A percentile compares a stretch with the other conserved stretches of the same genome.
phyloP scores from a whole-genome alignment of 1,140 invertebrate genomes.

The Calliphora vicina region DNA sequence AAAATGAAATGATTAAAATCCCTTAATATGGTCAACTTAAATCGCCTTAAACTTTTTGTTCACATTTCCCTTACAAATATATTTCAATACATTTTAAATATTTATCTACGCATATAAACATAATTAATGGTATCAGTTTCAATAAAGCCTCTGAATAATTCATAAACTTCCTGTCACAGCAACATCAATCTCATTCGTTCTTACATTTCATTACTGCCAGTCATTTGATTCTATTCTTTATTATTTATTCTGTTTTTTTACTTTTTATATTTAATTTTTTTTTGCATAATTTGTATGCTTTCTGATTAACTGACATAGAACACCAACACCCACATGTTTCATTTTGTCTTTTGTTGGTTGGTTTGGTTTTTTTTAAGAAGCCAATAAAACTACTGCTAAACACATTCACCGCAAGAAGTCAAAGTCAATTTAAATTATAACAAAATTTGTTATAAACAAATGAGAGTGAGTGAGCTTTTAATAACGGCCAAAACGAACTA shows the following conservation, averaged over 20 bases:
- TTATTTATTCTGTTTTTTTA: background rate
- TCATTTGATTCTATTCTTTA: background rate
- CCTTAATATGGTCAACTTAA: too few species aligned
- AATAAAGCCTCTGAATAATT: background rate
- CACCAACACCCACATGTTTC: background rate
- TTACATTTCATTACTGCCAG: background rate
- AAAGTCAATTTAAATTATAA: slow-evolving; percentile 4
- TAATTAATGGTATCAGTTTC: background rate
- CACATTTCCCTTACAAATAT: too few species aligned
- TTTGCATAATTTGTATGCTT: background rate
- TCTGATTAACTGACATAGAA: background rate
- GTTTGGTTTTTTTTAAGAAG: background rate
- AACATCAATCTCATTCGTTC: background rate
- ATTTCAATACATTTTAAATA: too few species aligned
- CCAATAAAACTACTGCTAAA: background rate
- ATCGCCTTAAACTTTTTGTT: too few species aligned
- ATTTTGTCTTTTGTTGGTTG: background rate
- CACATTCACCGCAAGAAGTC: background rate
- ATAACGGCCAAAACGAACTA: too few species aligned
- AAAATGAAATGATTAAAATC: too few species aligned
- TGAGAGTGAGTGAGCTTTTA: background rate
- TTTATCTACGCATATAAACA: background rate
- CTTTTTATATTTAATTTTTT: background rate
- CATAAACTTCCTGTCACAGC: slow-evolving; percentile 8
- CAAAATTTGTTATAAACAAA: background rate